A percentile compares a stretch with the other conserved stretches of the same genome.
Conservation (phyloP, 2,113 vertebrate genomes). For the Melanostigma gelatinosum region DNA sequence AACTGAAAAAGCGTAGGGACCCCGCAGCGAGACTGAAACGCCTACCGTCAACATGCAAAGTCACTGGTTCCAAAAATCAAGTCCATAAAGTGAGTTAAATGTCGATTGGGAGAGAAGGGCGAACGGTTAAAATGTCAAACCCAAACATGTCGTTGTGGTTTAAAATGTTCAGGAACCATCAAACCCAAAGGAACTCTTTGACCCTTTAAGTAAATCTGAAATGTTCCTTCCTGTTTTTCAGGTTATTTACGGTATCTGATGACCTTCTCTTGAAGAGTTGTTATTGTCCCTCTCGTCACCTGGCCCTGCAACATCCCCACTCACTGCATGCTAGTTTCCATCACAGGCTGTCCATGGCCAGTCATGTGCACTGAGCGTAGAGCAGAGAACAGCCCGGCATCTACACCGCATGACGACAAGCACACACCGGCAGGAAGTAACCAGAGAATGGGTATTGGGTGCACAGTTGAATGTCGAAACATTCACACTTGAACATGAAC, state of each 20-base stretch:
- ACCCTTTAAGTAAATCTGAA: conserved; percentile 1
- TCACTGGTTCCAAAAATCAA: background rate
- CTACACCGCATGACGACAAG: conserved; percentile 31
- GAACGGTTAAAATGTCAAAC: background rate
- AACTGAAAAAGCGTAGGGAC: conserved; percentile 62
- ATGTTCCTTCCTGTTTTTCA: conserved; percentile 60
- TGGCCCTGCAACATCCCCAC: conserved; percentile 50
- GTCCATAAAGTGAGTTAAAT: background rate
- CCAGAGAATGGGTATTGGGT: background rate
- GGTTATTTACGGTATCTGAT: conserved; percentile 43
- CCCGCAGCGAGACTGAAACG: conserved; percentile 39
- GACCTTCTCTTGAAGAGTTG: conserved; percentile 31
- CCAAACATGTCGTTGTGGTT: background rate
- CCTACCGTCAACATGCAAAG: conserved; percentile 36
- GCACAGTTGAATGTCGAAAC: background rate
- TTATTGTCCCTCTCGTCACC: conserved; percentile 64
- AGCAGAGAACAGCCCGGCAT: conserved; percentile 58
- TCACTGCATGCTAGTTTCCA: conserved; percentile 72
- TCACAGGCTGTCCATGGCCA: conserved; percentile 77
- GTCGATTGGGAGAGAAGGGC: background rate
- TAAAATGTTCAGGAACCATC: background rate
- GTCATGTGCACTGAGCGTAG: conserved; percentile 79
- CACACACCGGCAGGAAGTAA: conserved; percentile 37
- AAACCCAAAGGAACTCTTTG: background rate
- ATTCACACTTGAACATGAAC: background rate